phyloP scores from a whole-genome alignment of 2,888 invertebrate genomes.

The Synanthedon myopaeformis region DNA sequence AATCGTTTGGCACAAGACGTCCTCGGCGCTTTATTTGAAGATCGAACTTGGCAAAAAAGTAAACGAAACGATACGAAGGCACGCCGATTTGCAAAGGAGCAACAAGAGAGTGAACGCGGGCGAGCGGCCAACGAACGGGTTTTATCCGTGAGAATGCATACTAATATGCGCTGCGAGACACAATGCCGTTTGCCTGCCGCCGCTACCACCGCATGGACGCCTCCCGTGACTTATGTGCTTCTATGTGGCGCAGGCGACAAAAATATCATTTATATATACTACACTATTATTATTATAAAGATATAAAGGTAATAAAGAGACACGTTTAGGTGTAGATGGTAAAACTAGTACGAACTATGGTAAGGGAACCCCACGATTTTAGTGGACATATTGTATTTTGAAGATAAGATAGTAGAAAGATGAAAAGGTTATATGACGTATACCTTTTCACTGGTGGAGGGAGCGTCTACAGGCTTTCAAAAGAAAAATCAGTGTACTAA shows the following conservation, averaged over 20 bases:
- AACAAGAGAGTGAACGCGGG: constrained; percentile 30
- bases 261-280: too few species aligned
- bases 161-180: constrained; percentile 44
- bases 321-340: too few species aligned
- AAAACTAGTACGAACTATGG: too few species aligned
- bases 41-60: constrained; percentile 40
- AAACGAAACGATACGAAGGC: constrained; percentile 39
- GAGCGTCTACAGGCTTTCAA: too few species aligned
- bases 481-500: too few species aligned
- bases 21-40: constrained; percentile 42
- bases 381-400: too few species aligned
- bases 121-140: constrained; percentile 40
- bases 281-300: too few species aligned
- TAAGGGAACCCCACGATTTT: too few species aligned
- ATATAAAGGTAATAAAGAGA: too few species aligned
- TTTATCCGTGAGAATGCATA: constrained; percentile 48
- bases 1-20: constrained; percentile 28
- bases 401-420: too few species aligned
- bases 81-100: constrained; percentile 51
- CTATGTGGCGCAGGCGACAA: constrained; percentile 18
- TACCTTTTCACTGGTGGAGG: too few species aligned
- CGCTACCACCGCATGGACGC: constrained; percentile 16
- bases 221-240: constrained; percentile 28
- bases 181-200: constrained; percentile 24
- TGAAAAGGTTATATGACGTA: too few species aligned